A percentile compares a stretch with the other conserved stretches of the same genome.
phyloP scores from a whole-genome alignment of 1,140 invertebrate genomes.

The Cepaea nemoralis region DNA sequence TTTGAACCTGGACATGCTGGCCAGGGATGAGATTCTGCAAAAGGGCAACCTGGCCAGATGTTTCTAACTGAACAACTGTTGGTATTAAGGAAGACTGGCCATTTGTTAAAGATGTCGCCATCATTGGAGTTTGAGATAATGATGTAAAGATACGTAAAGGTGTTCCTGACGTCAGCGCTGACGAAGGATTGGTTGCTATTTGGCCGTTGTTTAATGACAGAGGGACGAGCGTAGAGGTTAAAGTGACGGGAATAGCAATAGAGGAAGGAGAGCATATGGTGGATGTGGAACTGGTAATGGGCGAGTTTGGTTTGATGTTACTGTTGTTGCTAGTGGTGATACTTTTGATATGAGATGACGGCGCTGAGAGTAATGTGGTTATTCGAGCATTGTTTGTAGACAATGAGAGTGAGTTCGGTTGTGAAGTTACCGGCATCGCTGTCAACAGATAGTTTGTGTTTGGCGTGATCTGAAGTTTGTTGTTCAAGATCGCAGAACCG shows the following conservation, averaged over 20 bases:
- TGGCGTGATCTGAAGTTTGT: neutral
- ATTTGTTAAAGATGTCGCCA: constrained; percentile 14
- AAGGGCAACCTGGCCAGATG: constrained; percentile 24
- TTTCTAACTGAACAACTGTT: constrained; percentile 29
- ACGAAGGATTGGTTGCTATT: neutral
- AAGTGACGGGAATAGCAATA: neutral
- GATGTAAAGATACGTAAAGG: constrained; percentile 18
- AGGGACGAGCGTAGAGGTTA: neutral
- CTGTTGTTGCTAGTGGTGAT: constrained; percentile 21
- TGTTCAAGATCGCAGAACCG: too few species aligned
- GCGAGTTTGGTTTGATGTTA: constrained; percentile 3
- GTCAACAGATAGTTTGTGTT: neutral
- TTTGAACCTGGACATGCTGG: constrained; percentile 12
- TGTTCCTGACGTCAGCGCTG: neutral
- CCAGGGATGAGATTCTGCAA: constrained; percentile 24
- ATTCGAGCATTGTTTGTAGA: constrained; percentile 22
- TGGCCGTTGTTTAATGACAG: constrained; percentile 2
- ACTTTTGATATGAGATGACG: neutral
- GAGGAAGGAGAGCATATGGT: neutral
- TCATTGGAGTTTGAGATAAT: neutral
- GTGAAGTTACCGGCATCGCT: neutral
- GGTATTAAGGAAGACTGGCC: constrained; percentile 12
- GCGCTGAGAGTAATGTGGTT: constrained; percentile 9
- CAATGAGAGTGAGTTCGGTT: constrained; percentile 1
- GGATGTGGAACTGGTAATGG: neutral